Evolutionary conservation across 92 coral and sea anemone species (phyloP).

Genomic region (Galaxea fascicularis): DNA sequence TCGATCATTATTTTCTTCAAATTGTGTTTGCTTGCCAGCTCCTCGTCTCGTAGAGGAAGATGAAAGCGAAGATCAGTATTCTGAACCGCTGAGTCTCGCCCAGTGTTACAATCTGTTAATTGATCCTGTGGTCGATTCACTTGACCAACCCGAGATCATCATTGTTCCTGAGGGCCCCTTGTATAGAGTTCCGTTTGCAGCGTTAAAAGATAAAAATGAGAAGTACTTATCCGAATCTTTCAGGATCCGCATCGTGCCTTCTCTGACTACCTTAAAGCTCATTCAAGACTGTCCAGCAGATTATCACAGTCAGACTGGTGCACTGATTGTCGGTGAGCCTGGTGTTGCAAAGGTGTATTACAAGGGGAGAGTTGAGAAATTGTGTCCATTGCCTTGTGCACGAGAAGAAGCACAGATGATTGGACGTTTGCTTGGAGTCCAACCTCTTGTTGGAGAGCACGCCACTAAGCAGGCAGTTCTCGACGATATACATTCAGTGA

Average conservation of each 20-base stretch:
- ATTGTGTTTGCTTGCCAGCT: background rate
- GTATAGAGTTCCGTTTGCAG: background rate
- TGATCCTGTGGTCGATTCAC: background rate
- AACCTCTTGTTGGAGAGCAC: background rate
- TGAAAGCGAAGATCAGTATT: background rate
- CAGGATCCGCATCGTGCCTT: background rate
- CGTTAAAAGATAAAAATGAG: background rate
- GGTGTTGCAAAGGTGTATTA: background rate
- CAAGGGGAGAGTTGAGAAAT: background rate
- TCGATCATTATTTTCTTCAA: background rate
- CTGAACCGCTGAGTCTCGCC: background rate
- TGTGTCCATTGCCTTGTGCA: background rate
- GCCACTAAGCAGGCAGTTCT: background rate
- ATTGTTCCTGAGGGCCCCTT: background rate
- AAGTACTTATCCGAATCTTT: background rate
- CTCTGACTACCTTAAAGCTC: background rate
- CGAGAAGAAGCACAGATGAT: slow-evolving; percentile 6
- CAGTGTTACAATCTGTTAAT: background rate
- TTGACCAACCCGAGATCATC: background rate
- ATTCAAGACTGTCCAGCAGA: background rate
- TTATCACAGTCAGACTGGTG: background rate
- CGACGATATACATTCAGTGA: background rate
- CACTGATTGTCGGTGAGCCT: slow-evolving; percentile 7
- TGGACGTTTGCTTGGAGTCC: background rate
- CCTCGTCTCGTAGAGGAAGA: background rate